phyloP scores from a whole-genome alignment of 2,113 vertebrate genomes.

The Phalacrocorax aristotelis region DNA sequence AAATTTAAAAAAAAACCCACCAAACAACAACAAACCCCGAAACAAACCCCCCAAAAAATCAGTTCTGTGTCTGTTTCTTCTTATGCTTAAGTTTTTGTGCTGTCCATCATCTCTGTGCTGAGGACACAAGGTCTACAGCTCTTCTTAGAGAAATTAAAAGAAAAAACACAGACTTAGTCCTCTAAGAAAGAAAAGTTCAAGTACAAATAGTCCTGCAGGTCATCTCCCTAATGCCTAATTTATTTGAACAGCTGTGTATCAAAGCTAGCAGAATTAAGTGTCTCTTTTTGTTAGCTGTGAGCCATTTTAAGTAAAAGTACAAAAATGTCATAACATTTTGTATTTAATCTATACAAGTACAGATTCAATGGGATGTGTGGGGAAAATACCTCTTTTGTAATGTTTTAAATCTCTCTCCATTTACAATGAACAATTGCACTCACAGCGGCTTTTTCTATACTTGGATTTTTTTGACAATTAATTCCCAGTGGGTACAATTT shows the following conservation, averaged over 20 bases:
- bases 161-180: conserved; percentile 19
- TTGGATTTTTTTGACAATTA: neutral
- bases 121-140: neutral
- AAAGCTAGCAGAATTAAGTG: neutral
- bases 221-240: conserved; percentile 19
- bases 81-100: neutral
- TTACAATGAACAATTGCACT: conserved; percentile 4
- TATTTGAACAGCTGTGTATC: conserved; percentile 69
- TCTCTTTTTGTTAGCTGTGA: conserved; percentile 16
- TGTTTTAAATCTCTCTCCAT: neutral
- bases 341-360: conserved; percentile 3
- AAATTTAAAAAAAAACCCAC: neutral
- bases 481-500: neutral
- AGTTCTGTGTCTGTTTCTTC: neutral
- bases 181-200: conserved; percentile 44
- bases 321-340: conserved; percentile 51
- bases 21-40: rapidly evolving
- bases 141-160: conserved; percentile 15
- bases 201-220: conserved; percentile 41
- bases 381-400: neutral
- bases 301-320: conserved; percentile 10
- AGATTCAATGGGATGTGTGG: neutral
- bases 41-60: too few species aligned
- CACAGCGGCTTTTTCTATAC: neutral
- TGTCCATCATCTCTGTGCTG: neutral